Conservation (phyloP, 2,797 vertebrate species). For the Mormyrus hasselquistii region DNA sequence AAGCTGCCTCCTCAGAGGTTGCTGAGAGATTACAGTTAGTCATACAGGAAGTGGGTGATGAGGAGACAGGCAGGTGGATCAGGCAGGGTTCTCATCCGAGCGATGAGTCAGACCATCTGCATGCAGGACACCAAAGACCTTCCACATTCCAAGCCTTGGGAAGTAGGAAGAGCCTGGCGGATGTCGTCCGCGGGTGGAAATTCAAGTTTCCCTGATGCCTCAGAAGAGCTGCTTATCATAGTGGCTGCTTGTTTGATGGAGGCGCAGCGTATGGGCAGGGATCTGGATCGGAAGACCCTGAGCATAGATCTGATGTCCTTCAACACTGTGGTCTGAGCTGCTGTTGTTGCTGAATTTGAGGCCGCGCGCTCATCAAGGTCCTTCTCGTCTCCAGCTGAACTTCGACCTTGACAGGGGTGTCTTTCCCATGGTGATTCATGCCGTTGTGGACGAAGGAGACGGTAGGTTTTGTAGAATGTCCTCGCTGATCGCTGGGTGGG, state of each 20-base stretch:
- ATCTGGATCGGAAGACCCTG: neutral
- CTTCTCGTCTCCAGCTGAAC: slow-evolving; percentile 71
- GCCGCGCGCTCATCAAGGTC: neutral
- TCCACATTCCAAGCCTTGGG: neutral
- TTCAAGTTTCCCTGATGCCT: neutral
- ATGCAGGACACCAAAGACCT: neutral
- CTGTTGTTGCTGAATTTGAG: neutral
- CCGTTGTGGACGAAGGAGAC: slow-evolving; percentile 91
- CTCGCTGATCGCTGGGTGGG: neutral
- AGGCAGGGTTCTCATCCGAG: neutral
- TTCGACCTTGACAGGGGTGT: slow-evolving; percentile 91
- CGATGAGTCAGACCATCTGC: neutral
- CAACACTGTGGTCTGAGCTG: neutral
- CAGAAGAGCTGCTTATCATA: neutral
- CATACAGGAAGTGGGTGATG: neutral
- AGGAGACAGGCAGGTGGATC: neutral
- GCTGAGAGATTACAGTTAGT: neutral
- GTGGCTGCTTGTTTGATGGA: neutral
- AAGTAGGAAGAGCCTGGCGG: neutral
- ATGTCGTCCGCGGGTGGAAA: neutral
- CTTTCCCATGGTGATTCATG: slow-evolving; percentile 93
- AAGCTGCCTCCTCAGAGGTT: neutral
- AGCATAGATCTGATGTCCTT: neutral
- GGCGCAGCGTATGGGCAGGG: neutral
- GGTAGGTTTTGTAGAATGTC: slow-evolving; percentile 61